Evolutionary conservation across 2,113 vertebrate genomes (phyloP).

Genomic region (Alligator sinensis): DNA sequence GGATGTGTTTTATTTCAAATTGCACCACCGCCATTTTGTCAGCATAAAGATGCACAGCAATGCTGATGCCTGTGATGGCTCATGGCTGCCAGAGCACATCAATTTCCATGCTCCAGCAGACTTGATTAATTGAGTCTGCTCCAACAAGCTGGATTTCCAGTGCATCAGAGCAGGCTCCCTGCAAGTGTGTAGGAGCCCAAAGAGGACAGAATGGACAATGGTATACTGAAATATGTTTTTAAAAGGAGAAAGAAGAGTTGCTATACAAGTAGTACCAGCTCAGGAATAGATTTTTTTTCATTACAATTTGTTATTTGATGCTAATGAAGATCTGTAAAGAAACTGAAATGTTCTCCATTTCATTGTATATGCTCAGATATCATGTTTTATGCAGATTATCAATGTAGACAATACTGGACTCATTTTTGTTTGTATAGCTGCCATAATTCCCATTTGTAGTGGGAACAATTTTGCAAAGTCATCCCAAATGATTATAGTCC

Average conservation of each 20-base stretch:
- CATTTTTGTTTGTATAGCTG: neutral
- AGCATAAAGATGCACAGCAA: too few relatives aligned
- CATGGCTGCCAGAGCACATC: too few relatives aligned
- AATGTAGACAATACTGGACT: neutral
- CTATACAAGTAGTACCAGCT: neutral
- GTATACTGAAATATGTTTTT: neutral
- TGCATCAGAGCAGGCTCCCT: too few relatives aligned
- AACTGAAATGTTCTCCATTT: neutral
- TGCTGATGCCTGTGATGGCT: too few relatives aligned
- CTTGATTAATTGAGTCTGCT: too few relatives aligned
- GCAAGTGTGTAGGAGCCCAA: neutral
- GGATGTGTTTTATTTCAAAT: too few relatives aligned
- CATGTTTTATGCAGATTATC: neutral
- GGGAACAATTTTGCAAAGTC: neutral
- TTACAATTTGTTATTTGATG: neutral
- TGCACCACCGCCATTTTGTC: too few relatives aligned
- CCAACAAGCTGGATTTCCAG: too few relatives aligned
- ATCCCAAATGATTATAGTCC: neutral
- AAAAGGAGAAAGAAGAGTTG: neutral
- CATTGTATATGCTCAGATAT: neutral
- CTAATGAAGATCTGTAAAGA: neutral
- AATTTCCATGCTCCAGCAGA: too few relatives aligned
- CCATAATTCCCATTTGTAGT: neutral
- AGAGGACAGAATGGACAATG: neutral
- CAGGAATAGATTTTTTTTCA: neutral